Base-by-base conservation (phyloP, 2,888 invertebrate genomes). In the Habrosyne pyritoides region DNA sequence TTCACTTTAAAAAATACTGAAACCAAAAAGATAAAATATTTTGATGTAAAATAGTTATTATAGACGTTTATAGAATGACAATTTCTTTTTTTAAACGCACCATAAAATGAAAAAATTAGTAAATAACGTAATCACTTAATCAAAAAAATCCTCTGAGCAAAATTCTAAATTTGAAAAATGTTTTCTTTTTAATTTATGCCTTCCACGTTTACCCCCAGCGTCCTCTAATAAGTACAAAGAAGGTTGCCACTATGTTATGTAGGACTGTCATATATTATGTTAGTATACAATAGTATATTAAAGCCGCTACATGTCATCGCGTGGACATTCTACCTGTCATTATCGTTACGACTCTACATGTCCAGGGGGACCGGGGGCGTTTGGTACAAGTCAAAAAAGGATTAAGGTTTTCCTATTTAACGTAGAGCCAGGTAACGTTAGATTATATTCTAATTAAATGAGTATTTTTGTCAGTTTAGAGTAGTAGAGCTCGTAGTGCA, bases 311-410 rank as follows among this genome's bases (percentile, higher is more conserved):
- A 42, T 66, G 64, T 66, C 60, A 62, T 58, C 52, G 53, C 48
- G 53, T 57, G 53, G 56, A 59, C 61, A 61, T 66, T 60, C 64
- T 57, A 69, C 65, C 65, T 65, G 65, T 67, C 69, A 67, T 69
- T 69, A 69, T 36, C 21, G 56, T 53, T 53, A 47, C 52, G 52
- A 36, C 50, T 52, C 50, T 52, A 69, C 56, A 58, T 2, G 42
- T 42, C 48, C 36, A n/a, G 2, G 12, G 57, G 53, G 42, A 42
- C 14, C 18, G 42, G 8, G 42, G 42, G 18, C 42, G 42, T 7
- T 18, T 42, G 42, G 42, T 42, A 42, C 42, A 18, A 42, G 42
- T 42, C 8, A 42, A 18, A 42, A 42, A 7, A 18, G 7, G n/a
- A 18, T 18, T 18, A 8, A 42, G 42, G 42, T 42, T 8, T 42